These are phyloP conservation scores for Hofmannophila pseudospretella DNA, from an alignment of 2,888 invertebrate species.

Conservation along the genomic window DNA sequence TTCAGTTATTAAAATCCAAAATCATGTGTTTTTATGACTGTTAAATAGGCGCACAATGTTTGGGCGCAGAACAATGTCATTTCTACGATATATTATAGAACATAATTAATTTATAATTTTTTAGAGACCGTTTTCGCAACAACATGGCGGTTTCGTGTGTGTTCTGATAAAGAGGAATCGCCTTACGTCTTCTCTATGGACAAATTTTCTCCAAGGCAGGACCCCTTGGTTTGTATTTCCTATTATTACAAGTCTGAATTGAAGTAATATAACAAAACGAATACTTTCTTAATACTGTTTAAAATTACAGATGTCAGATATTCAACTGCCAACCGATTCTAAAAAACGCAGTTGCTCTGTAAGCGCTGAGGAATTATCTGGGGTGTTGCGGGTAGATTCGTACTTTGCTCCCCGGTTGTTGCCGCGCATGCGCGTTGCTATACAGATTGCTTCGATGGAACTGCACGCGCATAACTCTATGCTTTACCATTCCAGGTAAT, in stretches of 20 bases:
- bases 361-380: constrained; percentile 47
- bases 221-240: constrained; percentile 37
- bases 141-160: constrained; percentile 56
- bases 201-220: constrained; percentile 34
- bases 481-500: constrained; percentile 17
- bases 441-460: constrained; percentile 30
- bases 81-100: too few relatives aligned
- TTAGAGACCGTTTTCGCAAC: constrained; percentile 53
- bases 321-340: constrained; percentile 7
- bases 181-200: constrained; percentile 36
- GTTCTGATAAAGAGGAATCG: constrained; percentile 19
- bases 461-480: constrained; percentile 45
- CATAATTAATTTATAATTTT: constrained; percentile 4
- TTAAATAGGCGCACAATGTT: too few relatives aligned
- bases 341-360: constrained; percentile 21
- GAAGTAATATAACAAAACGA: too few relatives aligned
- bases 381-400: constrained; percentile 71
- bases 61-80: too few relatives aligned
- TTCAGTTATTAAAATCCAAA: too few relatives aligned
- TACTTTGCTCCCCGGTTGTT: constrained; percentile 53
- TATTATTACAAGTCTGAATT: too few relatives aligned
- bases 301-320: constrained; percentile 14
- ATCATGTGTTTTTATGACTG: too few relatives aligned
- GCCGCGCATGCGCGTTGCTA: constrained; percentile 27
- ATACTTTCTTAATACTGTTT: too few relatives aligned